Conservation (phyloP, 1,140 invertebrate species). For the Amyelois transitella region DNA sequence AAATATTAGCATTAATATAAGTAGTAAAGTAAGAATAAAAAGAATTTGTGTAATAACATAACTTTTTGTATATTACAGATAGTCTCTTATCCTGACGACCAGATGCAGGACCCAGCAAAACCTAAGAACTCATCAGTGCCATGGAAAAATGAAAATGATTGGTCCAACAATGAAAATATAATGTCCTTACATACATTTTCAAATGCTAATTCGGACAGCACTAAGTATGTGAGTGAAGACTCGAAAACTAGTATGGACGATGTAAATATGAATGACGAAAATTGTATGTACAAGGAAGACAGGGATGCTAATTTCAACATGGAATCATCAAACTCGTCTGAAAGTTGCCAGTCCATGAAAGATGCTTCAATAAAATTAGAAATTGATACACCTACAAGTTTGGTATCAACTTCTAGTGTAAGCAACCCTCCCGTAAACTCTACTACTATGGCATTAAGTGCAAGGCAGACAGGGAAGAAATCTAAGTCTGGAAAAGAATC, state of each 20-base stretch:
- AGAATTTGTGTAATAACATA: no score
- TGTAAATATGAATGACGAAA: slow-evolving; percentile 60
- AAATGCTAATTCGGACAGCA: slow-evolving; percentile 45
- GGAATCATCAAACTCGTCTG: slow-evolving; percentile 68
- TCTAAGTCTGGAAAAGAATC: slow-evolving; percentile 60
- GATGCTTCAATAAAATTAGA: slow-evolving; percentile 55
- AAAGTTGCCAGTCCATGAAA: slow-evolving; percentile 66
- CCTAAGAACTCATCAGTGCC: slow-evolving; percentile 58
- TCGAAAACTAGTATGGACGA: slow-evolving; percentile 66
- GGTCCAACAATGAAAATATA: slow-evolving; percentile 56
- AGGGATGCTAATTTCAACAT: slow-evolving; percentile 67
- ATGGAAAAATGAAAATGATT: slow-evolving; percentile 62
- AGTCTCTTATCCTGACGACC: slow-evolving; percentile 64
- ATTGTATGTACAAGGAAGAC: slow-evolving; percentile 62
- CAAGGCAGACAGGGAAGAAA: slow-evolving; percentile 46
- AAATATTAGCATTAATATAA: no score
- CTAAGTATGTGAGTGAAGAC: slow-evolving; percentile 64
- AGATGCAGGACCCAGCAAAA: slow-evolving; percentile 59
- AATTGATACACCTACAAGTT: slow-evolving; percentile 34
- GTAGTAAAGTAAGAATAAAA: no score
- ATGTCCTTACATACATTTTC: slow-evolving; percentile 54
- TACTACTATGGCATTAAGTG: slow-evolving; percentile 38
- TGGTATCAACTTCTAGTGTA: slow-evolving; percentile 46
- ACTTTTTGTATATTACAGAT: slow-evolving; percentile 39
- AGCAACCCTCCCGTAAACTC: slow-evolving; percentile 47